Conservation (phyloP, 2,888 invertebrate species). For the Drosophila yooni region DNA sequence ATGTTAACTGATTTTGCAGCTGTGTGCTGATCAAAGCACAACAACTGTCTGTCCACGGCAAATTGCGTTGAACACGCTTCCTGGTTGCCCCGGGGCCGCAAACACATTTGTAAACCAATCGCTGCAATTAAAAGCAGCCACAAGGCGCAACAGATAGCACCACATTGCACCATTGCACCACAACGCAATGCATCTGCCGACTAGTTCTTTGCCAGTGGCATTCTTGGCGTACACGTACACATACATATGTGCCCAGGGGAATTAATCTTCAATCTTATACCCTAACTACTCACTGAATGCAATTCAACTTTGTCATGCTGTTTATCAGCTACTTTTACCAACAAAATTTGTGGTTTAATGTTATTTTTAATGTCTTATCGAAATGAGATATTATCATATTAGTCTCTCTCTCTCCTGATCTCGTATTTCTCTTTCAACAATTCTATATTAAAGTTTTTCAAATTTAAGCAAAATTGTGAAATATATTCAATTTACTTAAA, state of each 20-base stretch:
- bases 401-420: neutral
- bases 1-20: conserved; percentile 77
- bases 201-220: conserved; percentile 54
- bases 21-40: conserved; percentile 65
- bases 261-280: conserved; percentile 48
- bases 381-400: neutral
- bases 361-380: neutral
- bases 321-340: neutral
- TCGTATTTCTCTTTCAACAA: too few species aligned
- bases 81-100: conserved; percentile 57
- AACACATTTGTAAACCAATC: conserved; percentile 65
- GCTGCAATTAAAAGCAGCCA: conserved; percentile 72
- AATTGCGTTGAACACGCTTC: conserved; percentile 68
- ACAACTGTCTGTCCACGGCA: conserved; percentile 47
- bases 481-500: neutral
- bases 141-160: conserved; percentile 47
- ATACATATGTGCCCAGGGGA: conserved; percentile 22
- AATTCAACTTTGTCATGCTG: neutral
- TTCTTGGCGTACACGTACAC: conserved; percentile 45
- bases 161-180: conserved; percentile 32
- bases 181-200: conserved; percentile 48
- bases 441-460: neutral
- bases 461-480: neutral
- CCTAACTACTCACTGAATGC: conserved; percentile 17
- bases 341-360: neutral